Percentiles rank a stretch among this genome's conserved stretches.
Conservation (phyloP, 2,888 invertebrate genomes). For the Rhingia campestris region DNA sequence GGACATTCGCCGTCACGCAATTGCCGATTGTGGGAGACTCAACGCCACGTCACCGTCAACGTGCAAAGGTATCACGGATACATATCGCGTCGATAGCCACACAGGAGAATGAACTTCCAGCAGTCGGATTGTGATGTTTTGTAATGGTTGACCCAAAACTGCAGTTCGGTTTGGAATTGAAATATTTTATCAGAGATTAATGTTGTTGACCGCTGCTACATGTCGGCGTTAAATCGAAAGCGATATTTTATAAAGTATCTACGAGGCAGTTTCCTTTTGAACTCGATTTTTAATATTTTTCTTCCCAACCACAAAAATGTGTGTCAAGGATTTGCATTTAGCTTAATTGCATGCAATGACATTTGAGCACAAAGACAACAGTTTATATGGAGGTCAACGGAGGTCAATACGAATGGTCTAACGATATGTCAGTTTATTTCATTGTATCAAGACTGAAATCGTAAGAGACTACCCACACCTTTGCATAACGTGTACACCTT, state of each 20-base stretch:
- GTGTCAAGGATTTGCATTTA: slow-evolving; percentile 54
- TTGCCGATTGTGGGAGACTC: slow-evolving; percentile 45
- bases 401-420: not conserved
- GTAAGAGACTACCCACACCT: too few species aligned
- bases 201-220: slow-evolving; percentile 49
- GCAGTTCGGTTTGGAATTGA: slow-evolving; percentile 34
- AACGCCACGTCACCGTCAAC: slow-evolving; percentile 1
- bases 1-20: slow-evolving; percentile 62
- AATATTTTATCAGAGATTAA: slow-evolving; percentile 50
- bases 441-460: too few species aligned
- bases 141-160: slow-evolving; percentile 66
- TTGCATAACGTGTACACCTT: too few species aligned
- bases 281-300: not conserved
- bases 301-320: slow-evolving; percentile 18
- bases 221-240: slow-evolving; percentile 42
- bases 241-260: slow-evolving; percentile 31
- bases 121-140: slow-evolving; percentile 23
- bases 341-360: slow-evolving; percentile 13
- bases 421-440: too few species aligned
- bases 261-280: not conserved
- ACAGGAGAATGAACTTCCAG: slow-evolving; percentile 39
- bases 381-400: slow-evolving; percentile 14
- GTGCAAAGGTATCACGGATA: not conserved
- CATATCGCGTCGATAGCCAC: slow-evolving; percentile 27
- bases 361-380: slow-evolving; percentile 1